Conservation (phyloP, 2,888 invertebrate genomes). For the Drosophila neotestacea region DNA sequence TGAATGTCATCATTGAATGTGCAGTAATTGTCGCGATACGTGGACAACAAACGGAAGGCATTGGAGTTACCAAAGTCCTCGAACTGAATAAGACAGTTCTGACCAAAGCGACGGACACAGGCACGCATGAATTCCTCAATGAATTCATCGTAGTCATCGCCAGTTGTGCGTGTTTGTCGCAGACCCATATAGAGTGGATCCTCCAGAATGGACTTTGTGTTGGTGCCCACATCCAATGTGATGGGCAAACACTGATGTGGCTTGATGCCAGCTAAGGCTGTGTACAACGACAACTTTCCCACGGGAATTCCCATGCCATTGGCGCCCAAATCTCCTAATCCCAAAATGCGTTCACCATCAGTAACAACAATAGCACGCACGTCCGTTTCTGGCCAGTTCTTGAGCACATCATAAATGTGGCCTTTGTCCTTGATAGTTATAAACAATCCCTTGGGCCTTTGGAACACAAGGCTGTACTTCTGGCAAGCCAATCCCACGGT, state of each 20-base stretch:
- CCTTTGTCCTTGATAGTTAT: constrained; percentile 98
- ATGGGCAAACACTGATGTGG: constrained; percentile 98
- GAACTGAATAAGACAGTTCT: constrained; percentile 95
- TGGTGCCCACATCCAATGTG: constrained; percentile 96
- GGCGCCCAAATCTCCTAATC: constrained; percentile 98
- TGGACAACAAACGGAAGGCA: constrained; percentile 96
- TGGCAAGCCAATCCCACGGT: constrained; percentile 99
- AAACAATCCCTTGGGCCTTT: constrained; percentile 96
- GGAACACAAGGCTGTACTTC: constrained; percentile 96
- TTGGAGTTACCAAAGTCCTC: constrained; percentile 99
- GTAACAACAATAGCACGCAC: constrained; percentile 97
- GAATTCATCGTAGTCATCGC: constrained; percentile 95
- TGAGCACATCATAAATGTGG: constrained; percentile 96
- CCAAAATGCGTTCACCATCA: constrained; percentile 98
- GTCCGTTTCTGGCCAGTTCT: constrained; percentile 92
- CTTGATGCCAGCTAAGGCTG: constrained; percentile 98
- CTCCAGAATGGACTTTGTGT: constrained; percentile 92
- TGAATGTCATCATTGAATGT: constrained; percentile 99
- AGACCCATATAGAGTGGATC: constrained; percentile 98
- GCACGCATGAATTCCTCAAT: constrained; percentile 99
- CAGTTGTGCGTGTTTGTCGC: constrained; percentile 93
- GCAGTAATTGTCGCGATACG: constrained; percentile 95
- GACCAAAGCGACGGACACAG: constrained; percentile 93
- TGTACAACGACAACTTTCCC: constrained; percentile 98
- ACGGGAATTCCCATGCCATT: constrained; percentile 99